These are phyloP conservation scores for Epiblema foenella DNA, from an alignment of 2,888 invertebrate genomes.

Conservation along the genomic window DNA sequence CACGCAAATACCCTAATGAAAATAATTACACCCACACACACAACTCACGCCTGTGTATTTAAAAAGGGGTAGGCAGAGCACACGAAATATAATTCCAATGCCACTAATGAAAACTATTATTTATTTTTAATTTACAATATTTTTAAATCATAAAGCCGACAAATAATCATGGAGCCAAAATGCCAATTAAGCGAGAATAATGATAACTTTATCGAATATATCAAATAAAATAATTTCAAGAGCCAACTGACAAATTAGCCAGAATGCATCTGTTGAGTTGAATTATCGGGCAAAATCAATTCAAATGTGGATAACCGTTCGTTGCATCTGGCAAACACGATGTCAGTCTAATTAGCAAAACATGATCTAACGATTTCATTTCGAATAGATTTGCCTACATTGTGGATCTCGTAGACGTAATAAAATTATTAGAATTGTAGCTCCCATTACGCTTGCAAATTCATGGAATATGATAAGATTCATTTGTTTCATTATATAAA, in stretches of 20 bases:
- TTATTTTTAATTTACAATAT: too few relatives aligned
- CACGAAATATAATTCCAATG: too few relatives aligned
- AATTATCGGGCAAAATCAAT: conserved; percentile 11
- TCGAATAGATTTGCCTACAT: conserved; percentile 12
- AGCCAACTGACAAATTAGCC: background rate
- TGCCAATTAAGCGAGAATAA: too few relatives aligned
- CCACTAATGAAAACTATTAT: too few relatives aligned
- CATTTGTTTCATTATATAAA: too few relatives aligned
- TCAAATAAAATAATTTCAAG: background rate
- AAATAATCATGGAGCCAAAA: too few relatives aligned
- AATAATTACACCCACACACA: too few relatives aligned
- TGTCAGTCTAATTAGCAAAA: conserved; percentile 31
- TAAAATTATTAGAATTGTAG: background rate
- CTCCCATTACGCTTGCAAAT: background rate
- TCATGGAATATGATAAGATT: too few relatives aligned
- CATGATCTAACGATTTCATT: conserved; percentile 26
- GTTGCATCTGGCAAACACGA: conserved; percentile 6
- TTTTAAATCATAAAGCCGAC: too few relatives aligned
- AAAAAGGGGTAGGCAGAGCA: too few relatives aligned
- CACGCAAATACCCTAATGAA: too few relatives aligned
- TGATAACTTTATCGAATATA: background rate
- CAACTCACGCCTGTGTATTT: too few relatives aligned
- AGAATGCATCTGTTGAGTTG: background rate
- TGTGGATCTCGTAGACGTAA: background rate
- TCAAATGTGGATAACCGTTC: background rate